Evolutionary conservation across 2,113 vertebrate species (phyloP), one percentile per base, ranked within the genome.

Genomic region (Scopus umbretta): DNA sequence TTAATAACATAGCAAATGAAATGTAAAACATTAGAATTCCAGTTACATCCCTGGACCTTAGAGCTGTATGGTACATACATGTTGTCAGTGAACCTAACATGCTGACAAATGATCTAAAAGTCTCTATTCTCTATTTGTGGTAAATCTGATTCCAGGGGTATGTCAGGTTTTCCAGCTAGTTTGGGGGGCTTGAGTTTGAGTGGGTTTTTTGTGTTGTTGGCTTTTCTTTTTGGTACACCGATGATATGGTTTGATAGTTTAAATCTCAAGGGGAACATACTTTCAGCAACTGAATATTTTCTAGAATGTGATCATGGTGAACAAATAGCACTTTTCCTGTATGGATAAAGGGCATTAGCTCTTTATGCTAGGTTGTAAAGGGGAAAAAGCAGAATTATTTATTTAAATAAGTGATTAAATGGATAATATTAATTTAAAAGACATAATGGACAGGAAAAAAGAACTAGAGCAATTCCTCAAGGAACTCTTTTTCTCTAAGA

Each of bases 131-230:
- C 5, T 71, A 32, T 21, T 26, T 72, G 20, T 61, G 16, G 17
- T 47, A 76, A 72, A 56, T 25, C 30, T 73, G 10, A 58, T 68
- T 3, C 6, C 7, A 72, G 47, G 68, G 9, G 1, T 5, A 25
- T 86, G 36, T 74, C 38, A 75, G 17, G 7, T 27, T 55, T 74
- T 72, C 4, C 2, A 6, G 9, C 23, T 65, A 49, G 3, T 38
- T 56, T 32, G 2, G 4, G 14, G 10, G 16, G 2, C 1, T 3
- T 43, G 27, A 7, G 15, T 79, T 74, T 66, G 47, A 2, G 30
- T 42, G 3, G 7, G 9, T 2, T 49, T 61, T 71, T 63, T 40
- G 2, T 52, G 0, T 50, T 0, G 3, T 59, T 75, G 6, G 2
- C 7, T 61, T 84, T 66, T 61, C 3, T 59, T 80, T 92, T 73